phyloP scores from a whole-genome alignment of 2,888 invertebrate species.

The Ophion costatus region DNA sequence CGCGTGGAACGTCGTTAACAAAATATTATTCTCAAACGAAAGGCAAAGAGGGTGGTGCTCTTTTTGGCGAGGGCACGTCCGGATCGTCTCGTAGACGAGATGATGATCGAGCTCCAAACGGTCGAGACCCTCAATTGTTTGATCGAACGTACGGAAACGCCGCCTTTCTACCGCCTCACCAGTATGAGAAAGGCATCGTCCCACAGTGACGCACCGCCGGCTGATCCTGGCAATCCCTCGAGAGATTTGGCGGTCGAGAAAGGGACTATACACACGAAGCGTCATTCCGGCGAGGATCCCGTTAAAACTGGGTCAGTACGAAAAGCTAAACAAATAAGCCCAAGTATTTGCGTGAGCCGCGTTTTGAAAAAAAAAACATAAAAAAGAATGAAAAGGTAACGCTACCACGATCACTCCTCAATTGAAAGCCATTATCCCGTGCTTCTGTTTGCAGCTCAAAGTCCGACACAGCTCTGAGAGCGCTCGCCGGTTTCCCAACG shows the following conservation, averaged over 20 bases:
- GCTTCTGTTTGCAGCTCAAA: slow-evolving; percentile 84
- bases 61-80: slow-evolving; percentile 97
- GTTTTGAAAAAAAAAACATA: too few relatives aligned
- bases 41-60: slow-evolving; percentile 98
- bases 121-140: slow-evolving; percentile 98
- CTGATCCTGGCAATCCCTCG: slow-evolving; percentile 84
- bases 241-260: slow-evolving; percentile 92
- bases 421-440: background rate
- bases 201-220: slow-evolving; percentile 86
- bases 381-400: too few relatives aligned
- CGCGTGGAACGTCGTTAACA: background rate
- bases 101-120: slow-evolving; percentile 98
- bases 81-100: slow-evolving; percentile 96
- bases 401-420: background rate
- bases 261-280: slow-evolving; percentile 98
- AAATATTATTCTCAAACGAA: slow-evolving; percentile 64
- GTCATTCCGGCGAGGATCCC: slow-evolving; percentile 95
- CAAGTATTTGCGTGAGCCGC: background rate
- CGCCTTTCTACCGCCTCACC: slow-evolving; percentile 98
- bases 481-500: slow-evolving; percentile 86
- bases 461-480: slow-evolving; percentile 87
- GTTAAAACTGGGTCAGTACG: slow-evolving; percentile 88
- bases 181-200: slow-evolving; percentile 96
- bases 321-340: background rate
- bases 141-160: slow-evolving; percentile 98